Percentiles rank a stretch among this genome's conserved stretches.
Evolutionary conservation across 2,797 vertebrate species (phyloP).

Genomic region (Myotis pilosus): DNA sequence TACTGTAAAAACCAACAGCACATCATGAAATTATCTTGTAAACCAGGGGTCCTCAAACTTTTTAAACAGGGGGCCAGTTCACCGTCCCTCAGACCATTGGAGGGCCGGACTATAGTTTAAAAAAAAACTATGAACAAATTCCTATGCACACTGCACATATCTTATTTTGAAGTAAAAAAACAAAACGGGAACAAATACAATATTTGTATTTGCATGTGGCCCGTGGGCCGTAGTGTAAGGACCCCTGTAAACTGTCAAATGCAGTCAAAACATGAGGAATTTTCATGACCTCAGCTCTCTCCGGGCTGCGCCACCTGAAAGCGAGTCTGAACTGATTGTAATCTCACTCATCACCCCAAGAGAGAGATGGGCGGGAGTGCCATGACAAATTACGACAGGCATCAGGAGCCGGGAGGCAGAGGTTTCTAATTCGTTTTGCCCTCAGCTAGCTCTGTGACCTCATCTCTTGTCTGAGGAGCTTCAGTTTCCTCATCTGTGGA

Average conservation of each 20-base stretch:
- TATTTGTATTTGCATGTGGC: too few species aligned
- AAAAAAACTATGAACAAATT: too few species aligned
- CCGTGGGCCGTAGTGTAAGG: too few species aligned
- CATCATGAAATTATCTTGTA: slow-evolving; percentile 18
- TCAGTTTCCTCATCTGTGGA: not conserved
- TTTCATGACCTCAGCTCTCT: slow-evolving; percentile 49
- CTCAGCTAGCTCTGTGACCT: not conserved
- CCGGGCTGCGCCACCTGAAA: not conserved
- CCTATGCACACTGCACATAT: too few species aligned
- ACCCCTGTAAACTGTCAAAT: not conserved
- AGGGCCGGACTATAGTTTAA: too few species aligned
- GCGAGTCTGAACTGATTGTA: slow-evolving; percentile 34
- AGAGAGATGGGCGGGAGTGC: not conserved
- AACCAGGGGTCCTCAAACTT: not conserved
- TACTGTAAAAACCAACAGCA: not conserved
- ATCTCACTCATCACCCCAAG: not conserved
- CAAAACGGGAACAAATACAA: too few species aligned
- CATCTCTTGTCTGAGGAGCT: not conserved
- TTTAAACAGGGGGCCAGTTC: too few species aligned
- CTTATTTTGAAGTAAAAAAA: too few species aligned
- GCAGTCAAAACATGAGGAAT: not conserved
- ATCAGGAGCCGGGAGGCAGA: not conserved
- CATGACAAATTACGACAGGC: slow-evolving; percentile 2
- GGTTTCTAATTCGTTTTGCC: not conserved
- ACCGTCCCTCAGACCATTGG: too few species aligned